These are phyloP conservation scores for Agrochola circellaris DNA, from an alignment of 2,888 invertebrate species.

Conservation along the genomic window DNA sequence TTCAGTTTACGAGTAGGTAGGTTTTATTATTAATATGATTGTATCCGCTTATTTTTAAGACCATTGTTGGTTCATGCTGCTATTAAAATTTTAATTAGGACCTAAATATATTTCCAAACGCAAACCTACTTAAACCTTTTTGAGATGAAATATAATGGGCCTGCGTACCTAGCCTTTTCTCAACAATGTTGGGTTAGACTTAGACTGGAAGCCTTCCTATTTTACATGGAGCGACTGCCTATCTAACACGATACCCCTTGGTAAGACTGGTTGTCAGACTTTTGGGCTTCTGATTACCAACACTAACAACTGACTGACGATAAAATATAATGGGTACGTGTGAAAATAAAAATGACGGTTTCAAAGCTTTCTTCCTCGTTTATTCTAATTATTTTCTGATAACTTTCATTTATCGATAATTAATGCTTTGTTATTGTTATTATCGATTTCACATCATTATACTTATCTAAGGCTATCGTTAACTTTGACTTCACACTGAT, in stretches of 20 bases:
- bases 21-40: background rate
- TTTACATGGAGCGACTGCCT: background rate
- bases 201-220: background rate
- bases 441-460: constrained; percentile 67
- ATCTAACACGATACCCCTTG: background rate
- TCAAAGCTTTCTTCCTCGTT: constrained; percentile 43
- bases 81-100: constrained; percentile 3
- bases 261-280: background rate
- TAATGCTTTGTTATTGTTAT: constrained; percentile 53
- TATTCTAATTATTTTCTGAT: constrained; percentile 35
- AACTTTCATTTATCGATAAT: constrained; percentile 59
- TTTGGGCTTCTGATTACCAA: too few relatives aligned
- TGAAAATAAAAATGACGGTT: constrained; percentile 5
- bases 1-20: background rate
- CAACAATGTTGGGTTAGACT: background rate
- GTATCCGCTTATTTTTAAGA: background rate
- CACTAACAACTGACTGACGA: too few relatives aligned
- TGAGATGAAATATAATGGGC: constrained; percentile 13
- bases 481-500: constrained; percentile 78
- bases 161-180: background rate
- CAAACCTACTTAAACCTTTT: background rate
- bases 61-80: background rate
- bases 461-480: constrained; percentile 79
- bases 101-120: background rate
- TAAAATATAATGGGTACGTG: background rate